phyloP scores from a whole-genome alignment of 2,113 vertebrate species.

The Sula dactylatra region DNA sequence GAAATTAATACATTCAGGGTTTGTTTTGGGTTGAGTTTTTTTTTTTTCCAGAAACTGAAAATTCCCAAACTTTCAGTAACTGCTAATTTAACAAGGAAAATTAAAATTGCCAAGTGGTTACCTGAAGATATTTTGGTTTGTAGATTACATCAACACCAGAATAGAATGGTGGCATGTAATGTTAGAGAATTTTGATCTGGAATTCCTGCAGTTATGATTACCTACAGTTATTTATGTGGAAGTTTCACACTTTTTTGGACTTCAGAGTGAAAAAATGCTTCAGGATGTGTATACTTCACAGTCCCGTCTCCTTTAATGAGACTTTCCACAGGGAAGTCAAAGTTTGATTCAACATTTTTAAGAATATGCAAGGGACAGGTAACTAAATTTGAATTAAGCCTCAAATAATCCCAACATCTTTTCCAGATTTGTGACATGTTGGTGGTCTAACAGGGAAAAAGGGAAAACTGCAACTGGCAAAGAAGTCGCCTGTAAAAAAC shows the following conservation, averaged over 20 bases:
- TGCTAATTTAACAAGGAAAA: background rate
- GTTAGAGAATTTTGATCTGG: background rate
- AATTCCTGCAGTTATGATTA: background rate
- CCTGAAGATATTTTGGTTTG: background rate
- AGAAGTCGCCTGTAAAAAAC: background rate
- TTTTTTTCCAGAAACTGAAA: background rate
- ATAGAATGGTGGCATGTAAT: background rate
- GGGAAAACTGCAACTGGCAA: background rate
- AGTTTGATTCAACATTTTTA: background rate
- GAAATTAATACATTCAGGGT: background rate
- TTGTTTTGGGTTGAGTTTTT: fast-evolving
- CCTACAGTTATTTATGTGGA: background rate
- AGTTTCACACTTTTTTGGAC: background rate
- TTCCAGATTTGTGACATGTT: background rate
- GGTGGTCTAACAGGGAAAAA: background rate
- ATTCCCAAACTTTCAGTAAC: background rate
- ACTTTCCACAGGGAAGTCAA: background rate
- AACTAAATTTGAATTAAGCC: background rate
- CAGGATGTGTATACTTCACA: background rate
- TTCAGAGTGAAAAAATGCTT: background rate
- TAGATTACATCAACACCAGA: background rate
- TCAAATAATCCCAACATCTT: background rate
- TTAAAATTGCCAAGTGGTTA: background rate
- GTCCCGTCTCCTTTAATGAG: background rate
- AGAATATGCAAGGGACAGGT: background rate